Conservation (phyloP, 2,888 invertebrate species). For the Rhodophaea formosa region DNA sequence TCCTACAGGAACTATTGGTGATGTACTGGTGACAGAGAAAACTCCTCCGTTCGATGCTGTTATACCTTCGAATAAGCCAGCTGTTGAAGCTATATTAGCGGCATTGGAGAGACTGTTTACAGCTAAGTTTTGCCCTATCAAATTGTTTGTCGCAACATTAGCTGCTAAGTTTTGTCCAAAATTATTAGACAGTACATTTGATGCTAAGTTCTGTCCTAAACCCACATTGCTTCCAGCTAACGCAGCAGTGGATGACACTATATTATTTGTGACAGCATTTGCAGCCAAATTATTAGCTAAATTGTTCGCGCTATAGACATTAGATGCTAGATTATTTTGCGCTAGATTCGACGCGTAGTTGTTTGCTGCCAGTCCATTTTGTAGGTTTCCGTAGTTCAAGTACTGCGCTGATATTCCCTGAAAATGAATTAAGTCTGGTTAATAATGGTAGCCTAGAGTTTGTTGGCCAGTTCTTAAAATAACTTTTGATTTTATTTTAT, state of each 20-base stretch:
- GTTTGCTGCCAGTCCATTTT: background rate
- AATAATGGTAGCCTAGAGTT: no score
- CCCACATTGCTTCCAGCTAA: background rate
- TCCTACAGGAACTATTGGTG: constrained; percentile 15
- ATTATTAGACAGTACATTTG: background rate
- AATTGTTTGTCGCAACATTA: no score
- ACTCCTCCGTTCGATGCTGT: background rate
- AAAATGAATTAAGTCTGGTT: background rate
- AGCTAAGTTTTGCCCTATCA: background rate
- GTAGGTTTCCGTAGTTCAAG: constrained; percentile 3
- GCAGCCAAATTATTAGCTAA: background rate
- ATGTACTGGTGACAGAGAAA: constrained; percentile 16
- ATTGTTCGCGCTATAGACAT: constrained; percentile 1
- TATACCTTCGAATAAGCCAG: constrained; percentile 4
- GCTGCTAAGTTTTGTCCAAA: background rate
- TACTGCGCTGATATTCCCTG: constrained; percentile 12
- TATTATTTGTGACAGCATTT: background rate
- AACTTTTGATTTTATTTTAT: no score
- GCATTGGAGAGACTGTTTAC: background rate
- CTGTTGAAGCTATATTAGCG: background rate
- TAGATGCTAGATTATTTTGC: background rate
- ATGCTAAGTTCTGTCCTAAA: background rate
- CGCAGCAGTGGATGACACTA: background rate
- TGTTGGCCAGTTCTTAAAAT: no score
- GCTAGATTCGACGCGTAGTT: background rate